These are phyloP conservation scores for Rhorus exstirpatorius DNA, from an alignment of 2,888 invertebrate species.

Conservation along the genomic window DNA sequence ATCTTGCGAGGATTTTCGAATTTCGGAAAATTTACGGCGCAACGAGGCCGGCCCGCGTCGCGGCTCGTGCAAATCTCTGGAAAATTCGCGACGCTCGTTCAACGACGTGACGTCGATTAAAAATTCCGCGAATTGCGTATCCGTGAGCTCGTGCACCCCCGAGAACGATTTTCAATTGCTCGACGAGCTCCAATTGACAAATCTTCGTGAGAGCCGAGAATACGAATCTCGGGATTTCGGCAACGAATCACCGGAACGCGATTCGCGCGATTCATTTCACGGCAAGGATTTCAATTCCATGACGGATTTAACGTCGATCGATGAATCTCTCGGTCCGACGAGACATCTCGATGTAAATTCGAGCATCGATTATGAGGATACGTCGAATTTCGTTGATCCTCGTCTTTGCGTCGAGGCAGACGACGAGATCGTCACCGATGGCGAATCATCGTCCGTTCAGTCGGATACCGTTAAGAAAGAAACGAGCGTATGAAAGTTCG, in stretches of 20 bases:
- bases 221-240: constrained; percentile 4
- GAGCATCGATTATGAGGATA: constrained; percentile 72
- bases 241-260: constrained; percentile 57
- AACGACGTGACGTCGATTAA: constrained; percentile 73
- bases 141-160: constrained; percentile 66
- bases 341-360: constrained; percentile 72
- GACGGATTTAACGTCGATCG: constrained; percentile 75
- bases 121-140: constrained; percentile 70
- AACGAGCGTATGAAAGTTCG: constrained; percentile 81
- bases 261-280: constrained; percentile 58
- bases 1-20: constrained; percentile 77
- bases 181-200: constrained; percentile 64
- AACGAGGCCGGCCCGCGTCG: constrained; percentile 73
- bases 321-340: constrained; percentile 71
- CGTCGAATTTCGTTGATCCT: constrained; percentile 65
- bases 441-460: constrained; percentile 70
- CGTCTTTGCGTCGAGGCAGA: constrained; percentile 61
- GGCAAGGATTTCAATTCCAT: constrained; percentile 76
- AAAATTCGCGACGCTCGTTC: constrained; percentile 73
- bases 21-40: constrained; percentile 75
- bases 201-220: constrained; percentile 51
- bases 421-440: constrained; percentile 68
- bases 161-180: constrained; percentile 69
- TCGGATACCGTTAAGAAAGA: constrained; percentile 81
- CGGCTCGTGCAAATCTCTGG: constrained; percentile 73